A percentile compares a stretch with the other conserved stretches of the same genome.
phyloP scores from a whole-genome alignment of 2,113 vertebrate species.

The Ophiodon elongatus region DNA sequence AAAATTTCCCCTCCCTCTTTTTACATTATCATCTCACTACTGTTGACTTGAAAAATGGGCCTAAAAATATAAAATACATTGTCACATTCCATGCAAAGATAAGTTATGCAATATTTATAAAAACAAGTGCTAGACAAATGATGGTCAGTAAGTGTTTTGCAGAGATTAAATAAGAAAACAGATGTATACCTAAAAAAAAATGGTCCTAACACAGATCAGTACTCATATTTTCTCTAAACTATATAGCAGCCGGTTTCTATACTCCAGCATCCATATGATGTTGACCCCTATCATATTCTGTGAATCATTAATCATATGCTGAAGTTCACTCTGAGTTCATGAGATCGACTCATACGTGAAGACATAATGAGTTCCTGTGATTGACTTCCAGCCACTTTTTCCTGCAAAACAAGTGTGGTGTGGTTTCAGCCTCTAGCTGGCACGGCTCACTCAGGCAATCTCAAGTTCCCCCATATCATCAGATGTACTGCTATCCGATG shows the following conservation, averaged over 20 bases:
- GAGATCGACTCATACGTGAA: slow-evolving; percentile 34
- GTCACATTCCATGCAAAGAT: not conserved
- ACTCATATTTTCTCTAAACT: not conserved
- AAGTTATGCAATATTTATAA: not conserved
- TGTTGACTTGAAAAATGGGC: not conserved
- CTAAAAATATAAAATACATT: not conserved
- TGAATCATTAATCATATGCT: slow-evolving; percentile 34
- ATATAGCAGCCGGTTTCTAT: slow-evolving; percentile 19
- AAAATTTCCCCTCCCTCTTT: not conserved
- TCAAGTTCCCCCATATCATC: slow-evolving; percentile 78
- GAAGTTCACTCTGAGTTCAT: slow-evolving; percentile 69
- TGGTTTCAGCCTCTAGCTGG: slow-evolving; percentile 72
- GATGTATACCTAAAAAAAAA: not conserved
- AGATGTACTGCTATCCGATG: slow-evolving; percentile 76
- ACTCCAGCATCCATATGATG: slow-evolving; percentile 10
- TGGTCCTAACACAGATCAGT: not conserved
- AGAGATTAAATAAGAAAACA: not conserved
- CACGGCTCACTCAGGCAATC: slow-evolving; percentile 65
- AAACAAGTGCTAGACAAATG: not conserved
- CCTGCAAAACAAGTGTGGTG: slow-evolving; percentile 57
- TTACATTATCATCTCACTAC: not conserved
- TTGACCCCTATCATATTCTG: slow-evolving; percentile 52
- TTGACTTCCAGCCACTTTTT: slow-evolving; percentile 66
- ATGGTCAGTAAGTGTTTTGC: not conserved
- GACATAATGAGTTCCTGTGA: slow-evolving; percentile 64